Evolutionary conservation across 92 coral and sea anemone species (phyloP).

Genomic region (Zoanthus gigantus): DNA sequence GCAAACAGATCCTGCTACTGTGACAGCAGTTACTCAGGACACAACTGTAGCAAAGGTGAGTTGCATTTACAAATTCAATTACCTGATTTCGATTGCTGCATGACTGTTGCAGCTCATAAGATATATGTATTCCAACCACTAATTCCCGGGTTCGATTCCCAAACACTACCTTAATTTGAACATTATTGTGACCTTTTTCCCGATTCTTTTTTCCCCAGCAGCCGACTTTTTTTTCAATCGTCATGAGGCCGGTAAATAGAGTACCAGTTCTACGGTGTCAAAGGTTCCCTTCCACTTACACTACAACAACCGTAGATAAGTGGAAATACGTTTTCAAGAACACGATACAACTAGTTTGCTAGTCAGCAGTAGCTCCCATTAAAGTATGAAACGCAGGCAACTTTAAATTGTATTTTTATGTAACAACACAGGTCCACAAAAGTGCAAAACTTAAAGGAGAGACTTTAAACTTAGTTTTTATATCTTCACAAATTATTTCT

Average conservation of each 20-base stretch:
- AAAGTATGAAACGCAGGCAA: neutral
- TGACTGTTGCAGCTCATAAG: neutral
- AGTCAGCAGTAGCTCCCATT: constrained; percentile 11
- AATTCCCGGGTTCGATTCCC: too few species aligned
- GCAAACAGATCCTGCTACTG: constrained; percentile 62
- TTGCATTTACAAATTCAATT: neutral
- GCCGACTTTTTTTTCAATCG: neutral
- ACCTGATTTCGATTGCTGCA: neutral
- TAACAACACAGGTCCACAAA: neutral
- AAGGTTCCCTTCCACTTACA: too few species aligned
- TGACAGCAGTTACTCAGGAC: constrained; percentile 60
- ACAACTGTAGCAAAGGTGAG: constrained; percentile 66
- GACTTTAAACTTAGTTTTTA: constrained; percentile 8
- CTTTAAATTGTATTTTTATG: neutral
- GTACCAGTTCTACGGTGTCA: too few species aligned
- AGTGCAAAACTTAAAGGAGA: neutral
- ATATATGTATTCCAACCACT: too few species aligned
- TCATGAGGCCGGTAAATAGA: too few species aligned
- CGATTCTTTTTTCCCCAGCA: too few species aligned
- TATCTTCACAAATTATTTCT: constrained; percentile 1
- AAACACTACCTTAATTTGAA: too few species aligned
- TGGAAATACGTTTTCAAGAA: neutral
- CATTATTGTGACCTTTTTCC: too few species aligned
- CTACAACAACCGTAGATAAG: too few species aligned
- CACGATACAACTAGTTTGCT: constrained; percentile 9